Percentiles rank a stretch among this genome's conserved stretches.
phyloP scores from a whole-genome alignment of 2,888 invertebrate species.

The Steinernema carpocapsae region DNA sequence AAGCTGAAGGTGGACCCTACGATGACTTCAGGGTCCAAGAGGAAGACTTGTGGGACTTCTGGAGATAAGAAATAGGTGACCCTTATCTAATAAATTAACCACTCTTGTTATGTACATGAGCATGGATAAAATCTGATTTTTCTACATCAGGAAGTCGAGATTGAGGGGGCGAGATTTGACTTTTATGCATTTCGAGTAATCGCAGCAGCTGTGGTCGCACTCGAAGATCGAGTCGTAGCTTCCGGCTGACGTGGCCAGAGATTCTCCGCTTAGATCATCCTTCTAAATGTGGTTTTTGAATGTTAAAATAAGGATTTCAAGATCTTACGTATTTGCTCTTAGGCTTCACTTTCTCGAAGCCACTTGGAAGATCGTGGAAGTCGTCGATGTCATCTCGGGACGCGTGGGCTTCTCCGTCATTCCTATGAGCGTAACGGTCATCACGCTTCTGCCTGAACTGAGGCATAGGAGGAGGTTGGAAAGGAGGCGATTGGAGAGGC shows the following conservation, averaged over 20 bases:
- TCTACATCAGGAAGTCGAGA: background rate
- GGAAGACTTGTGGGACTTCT: too few relatives aligned
- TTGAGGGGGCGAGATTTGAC: conserved; percentile 32
- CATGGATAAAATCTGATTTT: background rate
- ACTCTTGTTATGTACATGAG: conserved; percentile 29
- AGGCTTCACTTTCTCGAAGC: background rate
- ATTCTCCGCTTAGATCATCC: background rate
- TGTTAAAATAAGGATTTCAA: background rate
- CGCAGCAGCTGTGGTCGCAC: conserved; percentile 42
- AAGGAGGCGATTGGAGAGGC: background rate
- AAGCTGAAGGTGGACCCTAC: too few relatives aligned
- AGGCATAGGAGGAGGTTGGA: too few relatives aligned
- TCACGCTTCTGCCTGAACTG: background rate
- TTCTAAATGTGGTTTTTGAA: background rate
- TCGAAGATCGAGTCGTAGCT: conserved; percentile 38
- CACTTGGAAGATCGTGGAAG: conserved; percentile 18
- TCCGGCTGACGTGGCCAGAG: background rate
- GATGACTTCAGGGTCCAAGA: too few relatives aligned
- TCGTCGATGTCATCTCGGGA: background rate
- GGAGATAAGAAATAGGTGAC: too few relatives aligned
- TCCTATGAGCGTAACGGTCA: background rate
- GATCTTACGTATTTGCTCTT: conserved; percentile 24
- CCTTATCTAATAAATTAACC: too few relatives aligned
- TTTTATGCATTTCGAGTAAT: conserved; percentile 36
- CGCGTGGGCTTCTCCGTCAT: conserved; percentile 2